Conservation (phyloP, 2,888 invertebrate genomes). For the Stenodema calcarata region DNA sequence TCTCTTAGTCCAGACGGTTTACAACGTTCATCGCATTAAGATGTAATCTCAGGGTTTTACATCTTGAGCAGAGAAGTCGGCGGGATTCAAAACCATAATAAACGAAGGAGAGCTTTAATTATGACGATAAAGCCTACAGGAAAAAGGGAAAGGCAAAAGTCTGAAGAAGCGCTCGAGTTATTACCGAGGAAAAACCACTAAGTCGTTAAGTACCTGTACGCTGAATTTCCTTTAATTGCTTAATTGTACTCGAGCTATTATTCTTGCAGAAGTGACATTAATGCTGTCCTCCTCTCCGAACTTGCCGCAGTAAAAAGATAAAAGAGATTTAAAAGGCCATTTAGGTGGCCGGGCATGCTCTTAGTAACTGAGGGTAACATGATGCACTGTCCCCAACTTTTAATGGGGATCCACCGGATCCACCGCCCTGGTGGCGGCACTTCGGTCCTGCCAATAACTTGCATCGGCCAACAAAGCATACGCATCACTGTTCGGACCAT, state of each 20-base stretch:
- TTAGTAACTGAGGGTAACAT: conserved; percentile 20
- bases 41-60: neutral
- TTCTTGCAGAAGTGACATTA: conserved; percentile 22
- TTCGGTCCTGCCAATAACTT: neutral
- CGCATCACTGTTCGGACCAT: too few species aligned
- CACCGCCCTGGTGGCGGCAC: neutral
- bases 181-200: conserved; percentile 23
- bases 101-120: neutral
- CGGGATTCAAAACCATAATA: conserved; percentile 1
- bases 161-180: neutral
- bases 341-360: conserved; percentile 29
- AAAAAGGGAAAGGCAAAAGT: neutral
- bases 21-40: neutral
- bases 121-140: neutral
- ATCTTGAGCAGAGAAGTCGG: neutral
- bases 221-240: conserved; percentile 31
- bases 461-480: neutral
- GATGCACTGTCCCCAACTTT: conserved; percentile 25
- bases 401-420: neutral
- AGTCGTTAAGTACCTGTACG: conserved; percentile 29
- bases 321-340: conserved; percentile 48
- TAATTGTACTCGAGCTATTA: conserved; percentile 35
- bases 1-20: neutral
- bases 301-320: conserved; percentile 35
- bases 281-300: neutral